phyloP scores from a whole-genome alignment of 2,888 invertebrate species.

The Desoria tigrina region DNA sequence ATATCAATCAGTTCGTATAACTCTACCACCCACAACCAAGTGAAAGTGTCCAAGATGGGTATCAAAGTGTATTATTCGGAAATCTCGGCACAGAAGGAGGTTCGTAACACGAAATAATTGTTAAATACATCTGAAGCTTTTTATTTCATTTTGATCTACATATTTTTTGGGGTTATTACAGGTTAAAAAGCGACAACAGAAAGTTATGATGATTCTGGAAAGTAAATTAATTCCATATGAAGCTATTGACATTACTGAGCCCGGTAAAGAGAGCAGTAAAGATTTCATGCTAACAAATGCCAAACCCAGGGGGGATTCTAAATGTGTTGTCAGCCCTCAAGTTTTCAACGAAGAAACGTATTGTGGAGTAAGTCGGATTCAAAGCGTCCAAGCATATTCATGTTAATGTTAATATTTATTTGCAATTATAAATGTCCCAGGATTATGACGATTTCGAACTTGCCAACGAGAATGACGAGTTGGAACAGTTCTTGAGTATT shows the following conservation, averaged over 20 bases:
- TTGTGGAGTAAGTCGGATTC: conserved; percentile 75
- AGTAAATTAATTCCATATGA: conserved; percentile 87
- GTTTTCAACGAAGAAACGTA: conserved; percentile 89
- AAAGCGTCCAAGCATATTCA: too few relatives aligned
- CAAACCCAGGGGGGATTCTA: conserved; percentile 63
- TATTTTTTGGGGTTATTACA: too few relatives aligned
- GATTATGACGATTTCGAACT: conserved; percentile 91
- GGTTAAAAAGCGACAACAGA: conserved; percentile 95
- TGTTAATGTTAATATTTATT: neutral
- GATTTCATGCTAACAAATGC: conserved; percentile 87
- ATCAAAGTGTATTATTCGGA: conserved; percentile 89
- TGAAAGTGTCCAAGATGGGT: conserved; percentile 67
- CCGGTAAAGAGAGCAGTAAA: conserved; percentile 82
- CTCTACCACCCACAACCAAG: too few relatives aligned
- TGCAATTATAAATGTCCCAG: conserved; percentile 58
- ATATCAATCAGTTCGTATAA: too few relatives aligned
- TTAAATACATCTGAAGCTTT: too few relatives aligned
- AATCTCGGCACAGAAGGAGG: conserved; percentile 92
- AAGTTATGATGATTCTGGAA: conserved; percentile 89
- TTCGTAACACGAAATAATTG: conserved; percentile 59
- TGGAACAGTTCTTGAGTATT: conserved; percentile 83
- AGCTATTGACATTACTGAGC: conserved; percentile 91
- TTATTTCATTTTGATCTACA: too few relatives aligned
- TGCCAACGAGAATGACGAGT: conserved; percentile 84
- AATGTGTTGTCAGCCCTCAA: conserved; percentile 87